These are phyloP conservation scores for Chromis chromis DNA, from an alignment of 2,797 vertebrate species.

Conservation along the genomic window DNA sequence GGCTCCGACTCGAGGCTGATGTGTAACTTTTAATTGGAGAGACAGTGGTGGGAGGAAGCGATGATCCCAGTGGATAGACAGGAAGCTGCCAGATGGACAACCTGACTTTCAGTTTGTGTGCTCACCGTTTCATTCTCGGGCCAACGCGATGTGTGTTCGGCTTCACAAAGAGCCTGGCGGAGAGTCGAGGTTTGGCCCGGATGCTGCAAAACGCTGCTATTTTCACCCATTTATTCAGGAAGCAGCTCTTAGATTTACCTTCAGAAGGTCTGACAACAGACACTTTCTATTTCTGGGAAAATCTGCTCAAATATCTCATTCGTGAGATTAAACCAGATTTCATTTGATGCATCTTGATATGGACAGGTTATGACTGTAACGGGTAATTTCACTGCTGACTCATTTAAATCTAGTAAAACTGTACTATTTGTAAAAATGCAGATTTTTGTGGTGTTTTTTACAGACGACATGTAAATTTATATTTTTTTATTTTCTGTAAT, in stretches of 20 bases:
- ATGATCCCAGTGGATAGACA: slow-evolving; percentile 76
- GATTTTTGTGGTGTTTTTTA: too few relatives aligned
- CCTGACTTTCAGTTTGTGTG: slow-evolving; percentile 66
- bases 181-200: slow-evolving; percentile 35
- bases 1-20: slow-evolving; percentile 76
- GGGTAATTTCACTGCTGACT: too few relatives aligned
- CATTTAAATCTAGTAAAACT: too few relatives aligned
- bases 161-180: slow-evolving; percentile 45
- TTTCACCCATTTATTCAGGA: slow-evolving; percentile 18
- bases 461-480: too few relatives aligned
- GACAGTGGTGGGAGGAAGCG: slow-evolving; percentile 73
- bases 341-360: background rate
- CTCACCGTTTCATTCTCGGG: slow-evolving; percentile 56
- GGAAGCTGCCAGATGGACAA: slow-evolving; percentile 81
- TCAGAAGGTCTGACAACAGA: background rate
- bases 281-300: slow-evolving; percentile 13
- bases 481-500: too few relatives aligned
- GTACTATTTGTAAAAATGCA: too few relatives aligned
- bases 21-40: slow-evolving; percentile 85
- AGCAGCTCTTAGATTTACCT: slow-evolving; percentile 2
- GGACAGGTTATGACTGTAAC: too few relatives aligned
- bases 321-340: background rate
- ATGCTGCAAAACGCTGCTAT: slow-evolving; percentile 42
- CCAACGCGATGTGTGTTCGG: slow-evolving; percentile 45
- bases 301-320: background rate